These are phyloP conservation scores for Callimorpha dominula DNA, from an alignment of 2,888 invertebrate genomes.

Conservation along the genomic window DNA sequence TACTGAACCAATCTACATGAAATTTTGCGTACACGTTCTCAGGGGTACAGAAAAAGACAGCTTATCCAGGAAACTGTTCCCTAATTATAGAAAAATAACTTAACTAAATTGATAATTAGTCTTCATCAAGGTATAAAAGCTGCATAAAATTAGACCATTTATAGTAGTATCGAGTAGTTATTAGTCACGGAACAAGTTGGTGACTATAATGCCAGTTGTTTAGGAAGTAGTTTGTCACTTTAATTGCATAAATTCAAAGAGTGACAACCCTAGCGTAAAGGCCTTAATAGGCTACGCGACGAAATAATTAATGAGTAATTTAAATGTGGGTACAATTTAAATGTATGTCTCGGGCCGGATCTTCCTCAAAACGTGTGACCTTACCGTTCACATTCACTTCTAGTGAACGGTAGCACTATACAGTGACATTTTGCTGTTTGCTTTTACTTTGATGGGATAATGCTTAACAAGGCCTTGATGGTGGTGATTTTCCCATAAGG, in stretches of 20 bases:
- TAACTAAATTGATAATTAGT: not conserved
- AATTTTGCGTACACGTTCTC: too few relatives aligned
- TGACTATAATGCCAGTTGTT: not conserved
- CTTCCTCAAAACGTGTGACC: constrained; percentile 42
- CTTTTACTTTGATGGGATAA: constrained; percentile 2
- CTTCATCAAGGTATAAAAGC: not conserved
- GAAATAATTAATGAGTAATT: constrained; percentile 2
- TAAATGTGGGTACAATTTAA: not conserved
- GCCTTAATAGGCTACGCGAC: not conserved
- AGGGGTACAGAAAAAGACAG: too few relatives aligned
- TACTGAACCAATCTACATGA: too few relatives aligned
- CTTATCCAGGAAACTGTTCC: not conserved
- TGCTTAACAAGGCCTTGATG: not conserved
- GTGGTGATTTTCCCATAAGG: not conserved
- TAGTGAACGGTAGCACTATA: constrained; percentile 4
- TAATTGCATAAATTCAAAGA: not conserved
- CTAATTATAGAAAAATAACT: not conserved
- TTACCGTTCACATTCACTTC: constrained; percentile 26
- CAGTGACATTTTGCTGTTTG: constrained; percentile 2
- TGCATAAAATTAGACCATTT: too few relatives aligned
- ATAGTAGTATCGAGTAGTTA: not conserved
- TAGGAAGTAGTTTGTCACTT: not conserved
- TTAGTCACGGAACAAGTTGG: not conserved
- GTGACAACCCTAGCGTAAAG: not conserved
- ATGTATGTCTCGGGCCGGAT: constrained; percentile 39